Evolutionary conservation across 2,113 vertebrate genomes (phyloP).

Genomic region (Bos taurus): ARS-UCD2.0 NC_037351.1:7508501-7509000

Average conservation of each 20-base stretch:
- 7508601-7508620: neutral
- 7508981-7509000: neutral
- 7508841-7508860: neutral
- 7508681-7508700: neutral
- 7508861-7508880: neutral
- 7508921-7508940: neutral
- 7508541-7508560: neutral
- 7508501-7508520: neutral
- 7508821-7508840: neutral
- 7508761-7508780: neutral
- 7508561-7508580: neutral
- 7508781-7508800: neutral
- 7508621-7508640: neutral
- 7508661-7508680: neutral
- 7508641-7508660: neutral
- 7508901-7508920: neutral
- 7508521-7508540: neutral
- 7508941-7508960: neutral
- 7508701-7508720: neutral
- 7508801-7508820: neutral
- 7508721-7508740: neutral
- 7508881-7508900: neutral
- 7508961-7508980: neutral
- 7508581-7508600: neutral
- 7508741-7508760: neutral